These are phyloP conservation scores for Clavelina lepadiformis DNA, from an alignment of 23 tunicate species.

Conservation along the genomic window DNA sequence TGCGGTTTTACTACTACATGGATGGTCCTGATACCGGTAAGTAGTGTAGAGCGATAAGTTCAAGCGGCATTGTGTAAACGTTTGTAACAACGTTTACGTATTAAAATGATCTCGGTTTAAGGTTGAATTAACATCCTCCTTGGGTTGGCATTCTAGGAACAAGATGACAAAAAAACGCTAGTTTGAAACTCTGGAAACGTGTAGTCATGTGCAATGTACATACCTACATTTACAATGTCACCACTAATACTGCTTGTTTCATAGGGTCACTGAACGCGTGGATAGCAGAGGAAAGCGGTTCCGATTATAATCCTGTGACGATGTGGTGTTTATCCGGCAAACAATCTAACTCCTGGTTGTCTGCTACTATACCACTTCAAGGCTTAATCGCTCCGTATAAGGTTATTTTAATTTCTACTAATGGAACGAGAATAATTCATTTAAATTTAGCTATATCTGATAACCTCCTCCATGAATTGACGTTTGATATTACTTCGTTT, in stretches of 20 bases:
- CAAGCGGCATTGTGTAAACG: too few species aligned
- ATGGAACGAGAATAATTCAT: too few species aligned
- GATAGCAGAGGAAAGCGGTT: conserved; percentile 15
- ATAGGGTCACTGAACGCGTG: conserved; percentile 49
- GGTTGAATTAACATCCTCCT: too few species aligned
- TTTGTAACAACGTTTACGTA: too few species aligned
- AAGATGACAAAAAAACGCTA: too few species aligned
- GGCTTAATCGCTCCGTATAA: conserved; percentile 49
- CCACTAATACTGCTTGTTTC: neutral
- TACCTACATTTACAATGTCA: too few species aligned
- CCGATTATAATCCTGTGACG: conserved; percentile 4
- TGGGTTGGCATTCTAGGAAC: too few species aligned
- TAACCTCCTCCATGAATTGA: neutral
- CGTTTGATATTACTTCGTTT: neutral
- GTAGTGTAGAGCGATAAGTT: too few species aligned
- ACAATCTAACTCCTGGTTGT: conserved; percentile 31
- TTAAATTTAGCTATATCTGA: neutral
- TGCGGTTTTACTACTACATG: conserved; percentile 58
- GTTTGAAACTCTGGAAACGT: too few species aligned
- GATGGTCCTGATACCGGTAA: conserved; percentile 43
- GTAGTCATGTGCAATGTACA: too few species aligned
- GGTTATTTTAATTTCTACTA: too few species aligned
- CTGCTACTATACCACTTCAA: conserved; percentile 43
- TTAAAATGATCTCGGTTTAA: too few species aligned
- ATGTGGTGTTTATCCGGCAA: conserved; percentile 37